phyloP scores from a whole-genome alignment of 2,113 vertebrate species.

The Solea solea region DNA sequence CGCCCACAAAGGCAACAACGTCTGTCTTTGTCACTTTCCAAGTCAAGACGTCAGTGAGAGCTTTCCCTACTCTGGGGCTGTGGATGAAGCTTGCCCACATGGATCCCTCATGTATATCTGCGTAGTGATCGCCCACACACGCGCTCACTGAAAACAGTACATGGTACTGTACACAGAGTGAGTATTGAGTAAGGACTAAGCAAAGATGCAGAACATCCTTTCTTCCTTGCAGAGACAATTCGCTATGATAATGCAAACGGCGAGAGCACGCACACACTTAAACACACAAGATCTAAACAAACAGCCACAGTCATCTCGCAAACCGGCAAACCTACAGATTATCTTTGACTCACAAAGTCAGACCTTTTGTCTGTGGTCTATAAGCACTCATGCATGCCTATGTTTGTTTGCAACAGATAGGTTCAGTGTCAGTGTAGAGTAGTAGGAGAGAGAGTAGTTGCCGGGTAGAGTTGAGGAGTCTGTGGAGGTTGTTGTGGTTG shows the following conservation, averaged over 20 bases:
- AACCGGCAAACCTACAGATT: conserved; percentile 17
- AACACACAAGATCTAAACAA: neutral
- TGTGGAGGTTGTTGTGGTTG: conserved; percentile 52
- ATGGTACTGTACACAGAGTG: conserved; percentile 21
- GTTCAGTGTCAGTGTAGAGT: conserved; percentile 23
- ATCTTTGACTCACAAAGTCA: conserved; percentile 12
- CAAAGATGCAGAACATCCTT: conserved; percentile 41
- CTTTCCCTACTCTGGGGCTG: conserved; percentile 47
- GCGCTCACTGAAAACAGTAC: conserved; percentile 24
- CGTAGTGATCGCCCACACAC: conserved; percentile 37
- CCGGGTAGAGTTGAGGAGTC: conserved; percentile 65
- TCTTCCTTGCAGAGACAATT: conserved; percentile 12
- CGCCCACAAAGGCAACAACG: conserved; percentile 73
- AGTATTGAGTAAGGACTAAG: conserved; percentile 36
- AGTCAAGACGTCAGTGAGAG: conserved; percentile 68
- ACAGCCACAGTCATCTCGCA: conserved; percentile 29
- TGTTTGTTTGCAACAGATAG: conserved; percentile 43
- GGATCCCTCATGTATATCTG: conserved; percentile 25
- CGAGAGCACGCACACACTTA: neutral
- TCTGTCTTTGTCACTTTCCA: conserved; percentile 69
- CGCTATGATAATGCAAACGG: conserved; percentile 9
- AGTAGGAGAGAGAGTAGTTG: conserved; percentile 47
- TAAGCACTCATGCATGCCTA: conserved; percentile 28
- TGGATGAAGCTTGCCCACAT: conserved; percentile 51
- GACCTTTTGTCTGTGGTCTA: conserved; percentile 24